Conservation (phyloP, 2,888 invertebrate species). For the Cheilosia pagana region DNA sequence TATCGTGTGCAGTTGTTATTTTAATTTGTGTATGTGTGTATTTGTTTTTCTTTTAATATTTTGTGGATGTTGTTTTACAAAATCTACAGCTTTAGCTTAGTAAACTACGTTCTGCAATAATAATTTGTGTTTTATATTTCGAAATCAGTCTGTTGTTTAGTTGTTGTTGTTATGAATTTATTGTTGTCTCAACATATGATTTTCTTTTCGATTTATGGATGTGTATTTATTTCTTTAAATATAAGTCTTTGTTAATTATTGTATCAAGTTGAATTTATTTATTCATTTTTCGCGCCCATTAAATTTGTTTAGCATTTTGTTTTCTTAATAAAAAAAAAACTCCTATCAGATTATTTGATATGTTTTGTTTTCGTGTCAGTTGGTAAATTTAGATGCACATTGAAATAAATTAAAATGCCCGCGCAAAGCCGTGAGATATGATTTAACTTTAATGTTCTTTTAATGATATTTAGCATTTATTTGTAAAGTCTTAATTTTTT, state of each 20-base stretch:
- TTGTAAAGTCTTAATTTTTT: constrained; percentile 46
- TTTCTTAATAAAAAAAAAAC: background rate
- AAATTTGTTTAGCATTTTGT: constrained; percentile 4
- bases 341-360: constrained; percentile 45
- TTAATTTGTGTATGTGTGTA: constrained; percentile 7
- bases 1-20: constrained; percentile 40
- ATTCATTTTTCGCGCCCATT: constrained; percentile 7
- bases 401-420: constrained; percentile 34
- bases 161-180: constrained; percentile 49
- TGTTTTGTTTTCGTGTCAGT: constrained; percentile 33
- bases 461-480: constrained; percentile 41
- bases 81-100: constrained; percentile 66
- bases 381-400: constrained; percentile 16
- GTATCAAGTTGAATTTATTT: constrained; percentile 46
- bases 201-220: constrained; percentile 27
- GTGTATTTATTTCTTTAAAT: constrained; percentile 28
- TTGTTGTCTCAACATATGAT: constrained; percentile 49
- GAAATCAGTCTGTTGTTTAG: constrained; percentile 71
- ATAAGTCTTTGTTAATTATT: constrained; percentile 71
- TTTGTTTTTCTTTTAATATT: constrained; percentile 14
- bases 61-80: constrained; percentile 71
- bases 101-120: constrained; percentile 40
- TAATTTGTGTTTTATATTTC: constrained; percentile 39
- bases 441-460: constrained; percentile 39
- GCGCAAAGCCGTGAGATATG: constrained; percentile 69